phyloP scores from a whole-genome alignment of 2,113 vertebrate genomes.

The Dolichallabes microphthalmus region DNA sequence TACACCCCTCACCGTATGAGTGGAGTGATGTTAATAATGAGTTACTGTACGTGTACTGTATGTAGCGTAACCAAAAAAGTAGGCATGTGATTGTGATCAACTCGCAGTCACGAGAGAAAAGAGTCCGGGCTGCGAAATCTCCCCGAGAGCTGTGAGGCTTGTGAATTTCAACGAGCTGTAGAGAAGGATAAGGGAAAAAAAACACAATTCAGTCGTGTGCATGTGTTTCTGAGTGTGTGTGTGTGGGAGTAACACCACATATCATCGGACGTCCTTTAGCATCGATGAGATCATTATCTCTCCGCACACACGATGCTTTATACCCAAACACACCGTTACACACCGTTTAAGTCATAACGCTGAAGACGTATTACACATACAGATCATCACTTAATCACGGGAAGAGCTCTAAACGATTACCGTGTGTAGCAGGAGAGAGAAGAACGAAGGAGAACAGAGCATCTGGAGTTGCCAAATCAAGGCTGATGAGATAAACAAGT shows the following conservation, averaged over 20 bases:
- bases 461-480: conserved; percentile 46
- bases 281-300: conserved; percentile 31
- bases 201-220: not conserved
- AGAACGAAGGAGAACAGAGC: conserved; percentile 30
- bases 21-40: not conserved
- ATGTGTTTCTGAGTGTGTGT: not conserved
- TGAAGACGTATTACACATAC: not conserved
- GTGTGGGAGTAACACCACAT: not conserved
- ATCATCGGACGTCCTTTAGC: conserved; percentile 8
- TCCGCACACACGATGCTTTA: not conserved
- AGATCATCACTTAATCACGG: conserved; percentile 3
- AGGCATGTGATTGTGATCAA: conserved; percentile 32
- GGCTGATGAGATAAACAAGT: conserved; percentile 55
- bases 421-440: not conserved
- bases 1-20: not conserved
- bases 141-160: conserved; percentile 37
- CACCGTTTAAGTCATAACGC: not conserved
- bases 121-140: conserved; percentile 17
- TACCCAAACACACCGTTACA: not conserved
- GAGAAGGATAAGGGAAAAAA: conserved; percentile 34
- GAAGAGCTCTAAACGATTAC: not conserved
- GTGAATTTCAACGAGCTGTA: conserved; percentile 45
- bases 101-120: conserved; percentile 32
- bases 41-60: not conserved
- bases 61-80: not conserved